Base-by-base conservation (phyloP, 2,797 vertebrate genomes). In the Sphenodon punctatus region DNA sequence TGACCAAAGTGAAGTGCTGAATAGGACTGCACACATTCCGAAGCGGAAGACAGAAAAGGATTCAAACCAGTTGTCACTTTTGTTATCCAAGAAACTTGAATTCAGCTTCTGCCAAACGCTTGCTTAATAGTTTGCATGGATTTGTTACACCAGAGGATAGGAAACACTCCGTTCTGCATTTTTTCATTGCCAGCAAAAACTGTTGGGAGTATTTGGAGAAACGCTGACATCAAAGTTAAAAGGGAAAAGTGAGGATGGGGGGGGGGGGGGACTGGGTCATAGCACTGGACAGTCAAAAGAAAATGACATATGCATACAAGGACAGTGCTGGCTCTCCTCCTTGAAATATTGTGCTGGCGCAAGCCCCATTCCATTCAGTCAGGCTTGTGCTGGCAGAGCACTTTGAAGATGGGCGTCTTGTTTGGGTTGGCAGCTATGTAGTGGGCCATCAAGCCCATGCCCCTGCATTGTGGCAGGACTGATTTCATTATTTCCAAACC, bases 1-100 rank as follows among this genome's bases (percentile, higher is more conserved):
- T n/a, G n/a, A n/a, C n/a, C n/a, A 48, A 48, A 78, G 23, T 8
- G 39, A 39, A 39, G 39, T 6, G 38, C 0, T 1, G 20, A 27
- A 65, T 41, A 77, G 73, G 49, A 2, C 11, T 1, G 1, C 2
- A 0, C 10, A 0, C 22, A 10, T 3, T 32, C 11, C 4, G 4
- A 63, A 59, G 25, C 0, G 9, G 65, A 1, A 0, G 7, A 23
- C 22, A 11, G 67, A 10, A n/a, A 36, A 27, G 36, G 4, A 30
- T n/a, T 4, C 4, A 5, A 27, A 39, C 58, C 36, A 2, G 55
- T 55, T 32, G 20, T 46, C 23, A 39, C 2, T 7, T 48, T 25
- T 51, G 53, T 10, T 16, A 10, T 66, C 0, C 2, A 51, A 41
- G 59, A 42, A 49, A 43, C 22, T 56, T 2, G 0, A 17, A 6